Evolutionary conservation across 2,888 invertebrate genomes (phyloP), one percentile per base, ranked within the genome.

Genomic region (Macroteleia sp.): DNA sequence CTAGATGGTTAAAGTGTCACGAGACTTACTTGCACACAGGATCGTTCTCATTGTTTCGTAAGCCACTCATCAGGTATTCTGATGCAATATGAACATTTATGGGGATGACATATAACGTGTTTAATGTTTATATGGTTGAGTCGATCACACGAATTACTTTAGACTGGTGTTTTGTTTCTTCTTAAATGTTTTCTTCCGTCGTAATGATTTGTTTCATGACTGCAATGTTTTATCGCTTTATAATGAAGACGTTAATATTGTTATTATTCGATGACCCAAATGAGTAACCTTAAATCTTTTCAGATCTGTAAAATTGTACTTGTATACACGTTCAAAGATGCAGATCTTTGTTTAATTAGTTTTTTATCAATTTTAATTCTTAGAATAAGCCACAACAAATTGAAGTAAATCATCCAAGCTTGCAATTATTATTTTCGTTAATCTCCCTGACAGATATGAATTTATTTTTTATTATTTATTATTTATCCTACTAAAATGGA

Each of bases 31-130:
- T 17, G 39, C 57, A 57, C 54, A 54, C 54, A 46, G 39, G 25
- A 46, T 36, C 25, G 41, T 28, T 44, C 28, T 70, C 39, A 20
- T 46, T 28, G 20, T 22, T 34, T 52, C 42, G 32, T 42, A 20
- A 44, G 50, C 28, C 56, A 46, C 56, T 67, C 48, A 50, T 41
- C 3, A 20, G 44, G 32, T 67, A 54, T 3, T 56, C 8, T 48
- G 22, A 41, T 32, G 56, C 17, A 44, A 71, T 70, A 54, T 44
- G 34, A 61, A 59, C 61, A 70, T 54, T 70, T 61, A 70, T 46
- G 19, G 54, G 61, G 20, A 70, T 59, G 52, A 70, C 70, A 70
- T 70, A 48, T 34, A 70, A 70, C 28, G 20, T 42, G 54, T 46
- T 59, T 50, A 59, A 52, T 42, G 50, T 54, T 50, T 67, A n/a